Conservation (phyloP, 1,140 invertebrate species). For the Hylyphantes graminicola region DNA sequence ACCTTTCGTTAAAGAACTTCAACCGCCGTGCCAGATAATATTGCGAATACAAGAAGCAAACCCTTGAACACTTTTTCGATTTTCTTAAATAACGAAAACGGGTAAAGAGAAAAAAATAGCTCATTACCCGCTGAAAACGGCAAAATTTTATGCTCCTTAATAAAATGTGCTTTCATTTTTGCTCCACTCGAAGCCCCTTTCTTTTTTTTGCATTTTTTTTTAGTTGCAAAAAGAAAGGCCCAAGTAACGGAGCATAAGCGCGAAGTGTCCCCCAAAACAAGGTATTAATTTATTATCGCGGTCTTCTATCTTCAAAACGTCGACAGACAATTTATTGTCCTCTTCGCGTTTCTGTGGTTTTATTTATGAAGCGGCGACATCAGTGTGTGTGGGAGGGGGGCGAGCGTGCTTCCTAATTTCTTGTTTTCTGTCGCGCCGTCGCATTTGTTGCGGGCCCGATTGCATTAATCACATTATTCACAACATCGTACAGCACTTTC, state of each 20-base stretch:
- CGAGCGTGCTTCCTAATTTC: slow-evolving; percentile 51
- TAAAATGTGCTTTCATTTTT: slow-evolving; percentile 47
- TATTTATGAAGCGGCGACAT: slow-evolving; percentile 47
- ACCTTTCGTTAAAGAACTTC: slow-evolving; percentile 1
- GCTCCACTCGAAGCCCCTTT: slow-evolving; percentile 45
- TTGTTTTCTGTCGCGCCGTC: slow-evolving; percentile 56
- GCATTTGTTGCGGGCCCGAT: slow-evolving; percentile 58
- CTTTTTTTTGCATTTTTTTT: slow-evolving; percentile 6
- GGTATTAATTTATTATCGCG: slow-evolving; percentile 60
- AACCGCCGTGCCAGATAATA: neutral
- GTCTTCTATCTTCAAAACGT: slow-evolving; percentile 59
- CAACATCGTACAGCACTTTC: slow-evolving; percentile 56
- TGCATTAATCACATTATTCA: slow-evolving; percentile 61
- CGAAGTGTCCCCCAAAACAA: slow-evolving; percentile 58
- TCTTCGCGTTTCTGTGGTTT: slow-evolving; percentile 57
- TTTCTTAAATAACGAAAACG: slow-evolving; percentile 33
- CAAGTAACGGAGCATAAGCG: slow-evolving; percentile 55
- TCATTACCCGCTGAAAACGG: slow-evolving; percentile 22
- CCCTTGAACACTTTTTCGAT: slow-evolving; percentile 43
- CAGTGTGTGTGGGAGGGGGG: neutral
- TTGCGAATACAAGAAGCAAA: slow-evolving; percentile 34
- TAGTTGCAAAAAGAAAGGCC: slow-evolving; percentile 38
- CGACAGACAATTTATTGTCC: slow-evolving; percentile 59
- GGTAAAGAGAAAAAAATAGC: slow-evolving; percentile 6
- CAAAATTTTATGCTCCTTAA: slow-evolving; percentile 34